A percentile compares a stretch with the other conserved stretches of the same genome.
Conservation (phyloP, 2,113 vertebrate species). For the Sphaerodactylus townsendi region DNA sequence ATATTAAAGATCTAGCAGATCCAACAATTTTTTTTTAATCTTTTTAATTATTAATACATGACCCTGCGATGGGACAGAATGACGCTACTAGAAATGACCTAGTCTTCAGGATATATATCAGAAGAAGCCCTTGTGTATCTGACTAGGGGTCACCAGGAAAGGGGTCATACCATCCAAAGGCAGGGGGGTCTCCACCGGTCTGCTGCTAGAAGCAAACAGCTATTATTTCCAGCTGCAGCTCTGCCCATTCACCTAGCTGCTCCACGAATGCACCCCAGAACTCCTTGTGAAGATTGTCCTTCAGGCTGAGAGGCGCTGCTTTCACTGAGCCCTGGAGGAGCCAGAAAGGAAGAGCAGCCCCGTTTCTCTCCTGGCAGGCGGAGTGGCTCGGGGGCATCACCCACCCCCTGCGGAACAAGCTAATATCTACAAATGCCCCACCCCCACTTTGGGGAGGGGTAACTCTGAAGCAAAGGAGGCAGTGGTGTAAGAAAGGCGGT, state of each 20-base stretch:
- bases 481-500: too few relatives aligned
- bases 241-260: constrained; percentile 86
- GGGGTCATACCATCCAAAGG: constrained; percentile 85
- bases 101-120: too few relatives aligned
- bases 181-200: constrained; percentile 79
- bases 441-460: too few relatives aligned
- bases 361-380: neutral
- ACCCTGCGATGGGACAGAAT: too few relatives aligned
- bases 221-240: constrained; percentile 86
- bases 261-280: constrained; percentile 91
- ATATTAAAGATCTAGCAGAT: too few relatives aligned
- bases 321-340: constrained; percentile 85
- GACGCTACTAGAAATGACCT: too few relatives aligned
- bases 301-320: constrained; percentile 80
- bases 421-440: too few relatives aligned
- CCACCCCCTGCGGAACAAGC: neutral
- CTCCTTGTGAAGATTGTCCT: constrained; percentile 91
- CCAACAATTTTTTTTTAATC: too few relatives aligned
- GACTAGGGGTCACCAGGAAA: neutral
- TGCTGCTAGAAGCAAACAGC: constrained; percentile 77
- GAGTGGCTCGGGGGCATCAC: neutral
- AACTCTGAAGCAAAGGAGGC: too few relatives aligned
- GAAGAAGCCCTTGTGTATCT: neutral
- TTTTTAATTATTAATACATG: too few relatives aligned
- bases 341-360: neutral